Conservation (phyloP, 2,113 vertebrate genomes). For the Oreochromis aureus region DNA sequence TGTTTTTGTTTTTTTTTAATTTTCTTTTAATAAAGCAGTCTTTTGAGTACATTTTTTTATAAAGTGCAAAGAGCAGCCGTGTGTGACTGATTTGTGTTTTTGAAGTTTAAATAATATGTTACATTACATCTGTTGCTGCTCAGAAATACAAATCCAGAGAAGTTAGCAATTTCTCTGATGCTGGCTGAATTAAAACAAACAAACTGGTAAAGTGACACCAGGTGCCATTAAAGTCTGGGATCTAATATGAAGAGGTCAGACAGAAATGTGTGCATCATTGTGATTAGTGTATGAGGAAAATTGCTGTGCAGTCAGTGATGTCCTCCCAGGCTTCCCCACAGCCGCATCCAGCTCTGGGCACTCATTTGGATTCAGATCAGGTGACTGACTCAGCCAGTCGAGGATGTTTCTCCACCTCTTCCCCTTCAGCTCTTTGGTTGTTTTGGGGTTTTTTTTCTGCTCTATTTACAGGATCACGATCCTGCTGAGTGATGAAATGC, state of each 20-base stretch:
- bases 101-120: neutral
- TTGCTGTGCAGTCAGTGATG: neutral
- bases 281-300: neutral
- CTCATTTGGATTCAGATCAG: neutral
- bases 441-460: fast-evolving
- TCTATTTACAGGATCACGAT: neutral
- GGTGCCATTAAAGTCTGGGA: neutral
- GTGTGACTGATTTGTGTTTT: neutral
- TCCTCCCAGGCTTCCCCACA: neutral
- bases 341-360: neutral
- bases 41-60: slow-evolving; percentile 51
- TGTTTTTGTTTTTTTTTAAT: slow-evolving; percentile 12
- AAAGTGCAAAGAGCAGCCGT: neutral
- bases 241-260: neutral
- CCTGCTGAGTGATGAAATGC: neutral
- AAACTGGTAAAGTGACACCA: neutral
- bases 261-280: neutral
- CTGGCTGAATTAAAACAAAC: neutral
- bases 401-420: neutral
- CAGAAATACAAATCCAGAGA: neutral
- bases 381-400: neutral
- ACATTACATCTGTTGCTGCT: neutral
- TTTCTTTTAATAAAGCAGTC: slow-evolving; percentile 61
- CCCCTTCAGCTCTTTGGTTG: neutral
- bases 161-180: neutral